Evolutionary conservation across 2,888 invertebrate species (phyloP).

Genomic region (Muschampia plurimacula): DNA sequence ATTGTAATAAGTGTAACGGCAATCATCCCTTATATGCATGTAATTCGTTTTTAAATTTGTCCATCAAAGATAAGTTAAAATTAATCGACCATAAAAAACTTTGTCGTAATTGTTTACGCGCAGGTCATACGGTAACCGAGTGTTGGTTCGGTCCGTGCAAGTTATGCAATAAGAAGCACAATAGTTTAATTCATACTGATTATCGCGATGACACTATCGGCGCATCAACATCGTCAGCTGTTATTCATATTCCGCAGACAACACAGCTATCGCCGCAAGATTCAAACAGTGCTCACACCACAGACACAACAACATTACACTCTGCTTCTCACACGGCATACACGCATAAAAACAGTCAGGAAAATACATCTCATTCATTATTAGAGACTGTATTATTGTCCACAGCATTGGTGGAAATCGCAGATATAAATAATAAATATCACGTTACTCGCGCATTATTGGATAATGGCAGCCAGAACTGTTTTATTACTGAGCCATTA

Average conservation of each 20-base stretch:
- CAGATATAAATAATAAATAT: constrained; percentile 38
- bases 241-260: neutral
- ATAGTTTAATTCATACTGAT: constrained; percentile 38
- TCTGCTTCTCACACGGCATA: constrained; percentile 24
- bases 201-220: neutral
- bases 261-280: neutral
- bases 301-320: constrained; percentile 22
- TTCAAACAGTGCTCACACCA: neutral
- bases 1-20: constrained; percentile 39
- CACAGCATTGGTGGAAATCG: constrained; percentile 45
- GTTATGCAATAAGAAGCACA: constrained; percentile 40
- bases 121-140: constrained; percentile 34
- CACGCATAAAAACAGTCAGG: constrained; percentile 13
- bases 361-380: constrained; percentile 26
- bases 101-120: constrained; percentile 45
- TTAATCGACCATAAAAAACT: constrained; percentile 40
- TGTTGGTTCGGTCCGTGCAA: constrained; percentile 41
- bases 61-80: constrained; percentile 37
- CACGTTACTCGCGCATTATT: constrained; percentile 40
- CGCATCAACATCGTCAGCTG: constrained; percentile 8
- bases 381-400: constrained; percentile 43
- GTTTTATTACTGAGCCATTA: constrained; percentile 37
- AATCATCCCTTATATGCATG: constrained; percentile 43
- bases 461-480: neutral
- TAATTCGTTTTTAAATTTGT: constrained; percentile 37